phyloP scores from a whole-genome alignment of 2,888 invertebrate species.

The Podabrus alpinus region DNA sequence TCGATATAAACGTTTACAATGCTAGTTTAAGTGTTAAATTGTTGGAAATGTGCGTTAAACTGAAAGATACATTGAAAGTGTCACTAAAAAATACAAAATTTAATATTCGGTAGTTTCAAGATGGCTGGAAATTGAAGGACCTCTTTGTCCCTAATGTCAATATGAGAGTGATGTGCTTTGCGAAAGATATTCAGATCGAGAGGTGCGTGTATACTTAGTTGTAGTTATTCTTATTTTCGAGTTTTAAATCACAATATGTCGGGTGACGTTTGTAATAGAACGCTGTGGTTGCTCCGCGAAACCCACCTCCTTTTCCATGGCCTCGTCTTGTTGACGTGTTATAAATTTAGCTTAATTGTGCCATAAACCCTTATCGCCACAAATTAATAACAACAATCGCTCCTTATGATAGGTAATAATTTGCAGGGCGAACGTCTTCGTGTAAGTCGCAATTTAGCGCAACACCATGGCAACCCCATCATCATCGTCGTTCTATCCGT shows the following conservation, averaged over 20 bases:
- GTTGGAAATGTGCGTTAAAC: conserved; percentile 32
- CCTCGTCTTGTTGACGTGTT: conserved; percentile 45
- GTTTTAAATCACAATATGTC: conserved; percentile 6
- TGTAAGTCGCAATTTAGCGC: background rate
- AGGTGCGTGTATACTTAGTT: conserved; percentile 56
- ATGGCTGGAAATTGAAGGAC: conserved; percentile 75
- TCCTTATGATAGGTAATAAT: background rate
- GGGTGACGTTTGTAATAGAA: conserved; percentile 44
- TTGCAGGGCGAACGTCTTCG: background rate
- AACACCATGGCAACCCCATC: conserved; percentile 25
- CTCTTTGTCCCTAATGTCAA: conserved; percentile 71
- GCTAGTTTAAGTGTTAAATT: conserved; percentile 39
- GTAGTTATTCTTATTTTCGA: background rate
- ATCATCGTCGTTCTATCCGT: background rate
- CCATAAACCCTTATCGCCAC: conserved; percentile 24
- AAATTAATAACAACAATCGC: conserved; percentile 10
- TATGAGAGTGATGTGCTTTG: conserved; percentile 71
- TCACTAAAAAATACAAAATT: conserved; percentile 44
- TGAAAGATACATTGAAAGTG: conserved; percentile 38
- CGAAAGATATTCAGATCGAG: conserved; percentile 65
- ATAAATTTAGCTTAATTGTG: conserved; percentile 34
- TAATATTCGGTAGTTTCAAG: conserved; percentile 55
- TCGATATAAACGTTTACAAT: conserved; percentile 38
- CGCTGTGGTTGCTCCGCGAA: conserved; percentile 24
- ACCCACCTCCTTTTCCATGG: conserved; percentile 43